Base-by-base conservation (phyloP, 2,797 vertebrate genomes). In the Oreochromis mossambicus region DNA sequence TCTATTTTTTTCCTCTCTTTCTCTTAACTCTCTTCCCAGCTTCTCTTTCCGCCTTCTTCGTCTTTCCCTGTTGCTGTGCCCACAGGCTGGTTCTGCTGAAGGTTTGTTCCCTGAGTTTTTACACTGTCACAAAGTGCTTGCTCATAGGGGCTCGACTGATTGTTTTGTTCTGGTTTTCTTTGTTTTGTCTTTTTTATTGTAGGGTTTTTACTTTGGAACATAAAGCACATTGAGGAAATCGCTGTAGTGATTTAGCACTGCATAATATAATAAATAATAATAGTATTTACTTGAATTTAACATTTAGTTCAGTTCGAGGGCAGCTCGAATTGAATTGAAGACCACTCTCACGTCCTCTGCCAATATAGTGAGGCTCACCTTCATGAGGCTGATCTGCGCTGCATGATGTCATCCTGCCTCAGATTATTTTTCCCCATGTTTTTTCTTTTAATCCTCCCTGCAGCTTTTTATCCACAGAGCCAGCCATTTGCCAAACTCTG, bases 341-440 rank as follows among this genome's bases (percentile, higher is more conserved):
- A 56, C 26, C 48, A 15, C n/a, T 43, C 21, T 41, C 5, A 24
- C 26, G 63, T 43, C 81, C 83, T 81, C 81, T 85, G 78, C 73
- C 85, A 80, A 73, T 68, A 13, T n/a, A 24, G 68, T 50, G 46
- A 32, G 36, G 83, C 83, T 90, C 85, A 92, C 88, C 90, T 91
- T 77, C 76, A 83, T 55, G 68, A 68, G 82, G 34, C 89, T 80
- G 87, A 89, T 50, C 91, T 87, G 82, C 50, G 24, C 81, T 77
- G 79, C 85, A 70, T 95, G 93, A 94, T 91, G 87, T 95, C 91
- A 93, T 70, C 32, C 70, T 32, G 83, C 80, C 87, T 56, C 89
- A 93, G 95, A 95, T 94, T 95, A 95, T 95, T 93, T 92, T 88
- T 13, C 58, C 77, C 83, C 88, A 87, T 93, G 91, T 93, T 91